Evolutionary conservation across 1,140 invertebrate genomes (phyloP), one percentile per base, ranked within the genome.

Genomic region (Parasteatoda tepidariorum): DNA sequence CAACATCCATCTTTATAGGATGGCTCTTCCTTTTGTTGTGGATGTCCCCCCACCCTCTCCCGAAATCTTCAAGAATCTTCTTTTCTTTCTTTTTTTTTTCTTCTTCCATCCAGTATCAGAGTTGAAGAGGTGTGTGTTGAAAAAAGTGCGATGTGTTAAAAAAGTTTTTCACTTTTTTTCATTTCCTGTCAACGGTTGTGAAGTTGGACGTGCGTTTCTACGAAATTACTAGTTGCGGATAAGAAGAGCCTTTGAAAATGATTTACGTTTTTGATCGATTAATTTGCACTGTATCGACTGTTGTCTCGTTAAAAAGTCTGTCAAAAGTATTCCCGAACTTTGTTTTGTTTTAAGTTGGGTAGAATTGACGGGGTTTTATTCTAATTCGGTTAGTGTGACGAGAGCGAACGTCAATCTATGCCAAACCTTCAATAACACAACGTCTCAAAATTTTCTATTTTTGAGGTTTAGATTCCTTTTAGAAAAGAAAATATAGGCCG

Each of bases 201-300:
- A 70, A 48, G 7, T 11, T 54, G 22, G 67, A n/a, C 55, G 30
- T 28, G 31, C 24, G 31, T 15, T 59, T 9, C 24, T 59, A 28
- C 28, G 26, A 62, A 75, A 75, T 75, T 75, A 30, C 55, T 62
- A 62, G 18, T 7, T 18, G 2, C 33, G 4, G 62, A 38, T 38
- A 48, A 78, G 34, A 78, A 61, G 55, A 13, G 9, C n/a, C 26
- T 48, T 66, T 28, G 18, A 54, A 78, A 78, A 54, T 78, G 61
- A 66, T 48, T 78, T 78, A 78, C 38, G 61, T 66, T 66, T 64
- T 78, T 75, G 74, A 78, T 78, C 62, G 74, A 66, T 78, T 78
- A 64, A 66, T 66, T 66, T 78, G n/a, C 62, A 64, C 30, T 28
- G 30, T 64, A 64, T 64, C 26, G 62, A 64, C 11, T 9, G 26